Conservation (phyloP, 2,113 vertebrate genomes). For the Sarotherodon lohbergeri region DNA sequence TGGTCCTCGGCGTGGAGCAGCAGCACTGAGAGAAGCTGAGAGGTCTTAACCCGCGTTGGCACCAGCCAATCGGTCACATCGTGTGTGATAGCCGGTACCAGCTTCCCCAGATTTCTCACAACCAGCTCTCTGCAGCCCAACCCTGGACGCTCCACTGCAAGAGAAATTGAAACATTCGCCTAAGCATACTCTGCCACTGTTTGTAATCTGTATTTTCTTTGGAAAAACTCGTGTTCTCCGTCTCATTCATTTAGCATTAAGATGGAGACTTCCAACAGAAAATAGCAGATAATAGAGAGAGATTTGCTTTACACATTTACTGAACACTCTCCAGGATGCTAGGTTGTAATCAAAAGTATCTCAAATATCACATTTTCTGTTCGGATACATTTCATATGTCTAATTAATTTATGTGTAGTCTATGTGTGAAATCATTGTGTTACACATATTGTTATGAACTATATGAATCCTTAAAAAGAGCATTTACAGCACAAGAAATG, state of each 20-base stretch:
- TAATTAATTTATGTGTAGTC: neutral
- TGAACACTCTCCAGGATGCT: neutral
- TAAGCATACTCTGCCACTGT: neutral
- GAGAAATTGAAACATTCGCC: neutral
- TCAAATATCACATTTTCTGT: neutral
- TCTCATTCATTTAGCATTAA: neutral
- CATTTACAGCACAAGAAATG: neutral
- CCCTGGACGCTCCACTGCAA: conserved; percentile 78
- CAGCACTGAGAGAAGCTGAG: conserved; percentile 80
- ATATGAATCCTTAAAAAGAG: neutral
- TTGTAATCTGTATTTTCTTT: neutral
- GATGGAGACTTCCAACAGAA: neutral
- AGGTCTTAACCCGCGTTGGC: conserved; percentile 81
- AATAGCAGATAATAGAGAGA: neutral
- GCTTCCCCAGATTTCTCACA: conserved; percentile 83
- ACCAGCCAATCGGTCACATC: conserved; percentile 89
- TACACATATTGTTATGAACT: neutral
- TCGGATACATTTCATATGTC: neutral
- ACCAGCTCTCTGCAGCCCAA: conserved; percentile 93
- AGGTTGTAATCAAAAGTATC: neutral
- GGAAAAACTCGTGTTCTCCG: neutral
- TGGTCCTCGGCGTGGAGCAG: conserved; percentile 89
- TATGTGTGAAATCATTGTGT: neutral
- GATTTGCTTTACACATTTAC: neutral
- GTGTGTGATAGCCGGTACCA: conserved; percentile 82